These are phyloP conservation scores for Cranoglanis bouderius DNA, from an alignment of 2,113 vertebrate genomes.

Conservation along the genomic window DNA sequence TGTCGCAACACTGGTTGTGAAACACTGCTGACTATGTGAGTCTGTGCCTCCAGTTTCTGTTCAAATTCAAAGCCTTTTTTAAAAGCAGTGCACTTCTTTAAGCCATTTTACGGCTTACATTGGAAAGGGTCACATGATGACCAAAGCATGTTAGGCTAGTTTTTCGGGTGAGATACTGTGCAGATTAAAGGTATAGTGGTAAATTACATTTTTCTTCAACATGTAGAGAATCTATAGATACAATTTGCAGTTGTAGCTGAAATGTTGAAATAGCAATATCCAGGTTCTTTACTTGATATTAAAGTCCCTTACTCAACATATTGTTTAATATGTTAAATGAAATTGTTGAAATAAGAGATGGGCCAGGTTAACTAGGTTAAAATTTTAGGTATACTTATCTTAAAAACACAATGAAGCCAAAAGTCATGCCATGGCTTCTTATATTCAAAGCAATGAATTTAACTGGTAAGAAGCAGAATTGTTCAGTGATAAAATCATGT, in stretches of 20 bases:
- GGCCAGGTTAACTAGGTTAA: no score
- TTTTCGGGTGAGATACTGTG: not conserved
- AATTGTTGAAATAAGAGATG: not conserved
- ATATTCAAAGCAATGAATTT: not conserved
- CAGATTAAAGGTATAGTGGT: not conserved
- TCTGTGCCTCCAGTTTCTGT: not conserved
- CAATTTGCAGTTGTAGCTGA: not conserved
- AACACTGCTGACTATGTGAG: constrained; percentile 4
- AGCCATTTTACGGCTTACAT: not conserved
- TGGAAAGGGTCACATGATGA: not conserved
- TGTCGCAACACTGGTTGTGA: constrained; percentile 36
- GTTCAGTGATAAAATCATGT: not conserved
- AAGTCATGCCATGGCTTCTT: not conserved
- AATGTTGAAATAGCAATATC: not conserved
- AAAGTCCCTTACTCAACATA: not conserved
- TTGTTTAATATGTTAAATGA: not conserved
- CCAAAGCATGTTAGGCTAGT: not conserved
- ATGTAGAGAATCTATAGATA: not conserved
- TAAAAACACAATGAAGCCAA: not conserved
- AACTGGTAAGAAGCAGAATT: not conserved
- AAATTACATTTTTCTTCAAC: not conserved
- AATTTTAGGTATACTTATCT: not conserved
- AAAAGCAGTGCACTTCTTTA: not conserved
- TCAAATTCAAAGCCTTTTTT: not conserved
- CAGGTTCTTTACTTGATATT: not conserved